Base-by-base conservation (phyloP, 35 echinoderm and acorn worm species). In the Apostichopus californicus region DNA sequence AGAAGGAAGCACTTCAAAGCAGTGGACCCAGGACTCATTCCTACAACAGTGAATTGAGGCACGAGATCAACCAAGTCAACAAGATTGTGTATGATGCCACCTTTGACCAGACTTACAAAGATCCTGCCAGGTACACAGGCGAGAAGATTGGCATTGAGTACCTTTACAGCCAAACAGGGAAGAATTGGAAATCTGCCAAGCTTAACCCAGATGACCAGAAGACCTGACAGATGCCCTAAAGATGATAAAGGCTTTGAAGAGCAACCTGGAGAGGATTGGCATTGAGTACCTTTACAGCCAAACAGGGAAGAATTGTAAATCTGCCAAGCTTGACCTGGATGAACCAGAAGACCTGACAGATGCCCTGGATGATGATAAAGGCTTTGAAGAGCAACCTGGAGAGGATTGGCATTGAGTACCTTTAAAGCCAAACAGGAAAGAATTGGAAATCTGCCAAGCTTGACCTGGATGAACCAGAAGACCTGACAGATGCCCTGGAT, bases 91-190 rank as follows among this genome's bases (percentile, higher is more conserved):
- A 85, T 85, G 81, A 55, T 15, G 34, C 81, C 21, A 15, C 81
- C 4, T 85, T 56, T 59, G 52, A 85, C 11, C 10, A 85, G 12
- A 54, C 12, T 21, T 1, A 9, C 52, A 55, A 55, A 13, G 56
- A 56, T 54, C 81, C 75, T 3, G 56, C 54, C 90, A 78, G 56
- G 56, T 80, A 91, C 72, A 58, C 90, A 90, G 96, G 89, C 63
- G 96, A 98, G 86, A 75, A 86, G n/a, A 93, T 97, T 60, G 95
- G 95, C 26, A 90, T 97, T 1, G 93, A 97, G 60, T 97, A 97
- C 78, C 87, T 97, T 6, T 94, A 78, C 78, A 53, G 87, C 56
- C 95, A 97, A 58, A 90, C 78, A 5, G 77, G 8, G 77, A 9
- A 79, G 77, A 9, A 79, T 9, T 79, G 77, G 77, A 22, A 18